Percentiles rank a stretch among this genome's conserved stretches.
These are phyloP conservation scores for Gnathonemus longibarbis DNA, from an alignment of 2,113 vertebrate species.

Conservation along the genomic window DNA sequence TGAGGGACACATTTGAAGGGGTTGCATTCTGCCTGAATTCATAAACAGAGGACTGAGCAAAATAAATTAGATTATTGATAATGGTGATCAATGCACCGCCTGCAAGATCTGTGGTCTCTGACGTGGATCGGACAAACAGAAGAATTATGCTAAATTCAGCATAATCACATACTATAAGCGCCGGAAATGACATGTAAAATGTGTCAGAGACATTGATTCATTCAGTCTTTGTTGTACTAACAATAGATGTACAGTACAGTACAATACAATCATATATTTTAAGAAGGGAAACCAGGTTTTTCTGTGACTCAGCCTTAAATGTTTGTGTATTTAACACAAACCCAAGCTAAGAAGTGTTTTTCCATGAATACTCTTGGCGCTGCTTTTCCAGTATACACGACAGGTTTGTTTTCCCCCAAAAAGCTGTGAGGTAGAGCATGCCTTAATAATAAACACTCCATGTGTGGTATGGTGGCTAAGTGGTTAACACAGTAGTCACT, in stretches of 20 bases:
- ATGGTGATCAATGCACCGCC: not conserved
- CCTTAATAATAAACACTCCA: not conserved
- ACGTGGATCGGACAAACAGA: not conserved
- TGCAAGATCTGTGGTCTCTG: not conserved
- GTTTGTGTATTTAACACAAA: not conserved
- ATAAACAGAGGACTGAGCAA: not conserved
- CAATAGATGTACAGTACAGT: not conserved
- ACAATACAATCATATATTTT: not conserved
- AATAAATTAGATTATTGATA: constrained; percentile 1
- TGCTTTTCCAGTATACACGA: not conserved
- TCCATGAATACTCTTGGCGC: not conserved
- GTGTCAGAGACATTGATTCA: not conserved
- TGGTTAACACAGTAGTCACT: not conserved
- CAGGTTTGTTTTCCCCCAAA: not conserved
- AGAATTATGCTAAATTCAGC: not conserved
- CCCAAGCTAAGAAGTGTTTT: not conserved
- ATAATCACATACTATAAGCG: not conserved
- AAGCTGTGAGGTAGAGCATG: not conserved
- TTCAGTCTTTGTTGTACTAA: not conserved
- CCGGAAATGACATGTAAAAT: not conserved
- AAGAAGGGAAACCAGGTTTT: not conserved
- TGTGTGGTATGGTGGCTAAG: not conserved
- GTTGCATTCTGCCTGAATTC: not conserved
- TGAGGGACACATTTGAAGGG: not conserved
- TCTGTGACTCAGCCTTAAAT: not conserved